phyloP scores from a whole-genome alignment of 2,888 invertebrate genomes.

The Galerucella nymphaeae region DNA sequence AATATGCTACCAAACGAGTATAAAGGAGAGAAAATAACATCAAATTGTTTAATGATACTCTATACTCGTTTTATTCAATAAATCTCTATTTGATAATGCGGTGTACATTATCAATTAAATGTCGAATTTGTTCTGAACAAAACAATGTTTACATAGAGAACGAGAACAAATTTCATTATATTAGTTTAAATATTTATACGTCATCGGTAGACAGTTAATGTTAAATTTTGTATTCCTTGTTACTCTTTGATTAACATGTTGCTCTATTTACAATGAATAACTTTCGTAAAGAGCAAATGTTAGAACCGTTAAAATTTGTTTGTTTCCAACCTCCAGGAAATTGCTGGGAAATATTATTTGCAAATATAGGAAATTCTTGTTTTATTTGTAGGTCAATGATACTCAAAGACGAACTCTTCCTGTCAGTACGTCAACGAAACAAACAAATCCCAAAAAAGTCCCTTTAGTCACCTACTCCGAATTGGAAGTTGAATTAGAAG shows the following conservation, averaged over 20 bases:
- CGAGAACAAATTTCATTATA: neutral
- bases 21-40: too few species aligned
- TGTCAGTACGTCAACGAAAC: neutral
- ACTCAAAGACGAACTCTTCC: conserved; percentile 2
- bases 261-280: too few species aligned
- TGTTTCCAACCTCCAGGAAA: too few species aligned
- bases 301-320: too few species aligned
- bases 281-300: too few species aligned
- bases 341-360: too few species aligned
- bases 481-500: conserved; percentile 72
- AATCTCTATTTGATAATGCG: neutral
- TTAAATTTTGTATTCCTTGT: too few species aligned
- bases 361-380: too few species aligned
- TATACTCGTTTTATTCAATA: neutral
- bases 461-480: conserved; percentile 30
- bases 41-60: too few species aligned
- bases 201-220: too few species aligned
- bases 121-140: neutral
- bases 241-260: too few species aligned
- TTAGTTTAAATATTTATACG: conserved; percentile 1
- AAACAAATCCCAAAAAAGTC: neutral
- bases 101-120: neutral
- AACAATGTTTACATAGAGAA: neutral
- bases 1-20: too few species aligned
- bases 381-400: conserved; percentile 18